phyloP scores from a whole-genome alignment of 1,140 invertebrate species.

The Megathymus violae region DNA sequence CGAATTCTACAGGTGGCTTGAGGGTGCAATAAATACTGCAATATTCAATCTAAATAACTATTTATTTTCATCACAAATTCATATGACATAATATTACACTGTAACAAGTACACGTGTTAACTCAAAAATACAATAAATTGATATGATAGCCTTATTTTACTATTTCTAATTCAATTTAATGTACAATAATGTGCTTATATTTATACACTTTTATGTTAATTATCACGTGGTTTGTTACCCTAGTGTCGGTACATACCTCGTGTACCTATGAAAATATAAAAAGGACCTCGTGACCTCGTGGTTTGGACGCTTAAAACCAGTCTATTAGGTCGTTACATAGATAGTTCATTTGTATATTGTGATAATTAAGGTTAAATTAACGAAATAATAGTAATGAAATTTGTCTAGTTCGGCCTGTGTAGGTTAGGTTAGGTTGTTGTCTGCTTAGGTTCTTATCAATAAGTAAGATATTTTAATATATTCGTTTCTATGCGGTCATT shows the following conservation, averaged over 20 bases:
- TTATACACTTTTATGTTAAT: constrained; percentile 59
- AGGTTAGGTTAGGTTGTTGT: too few relatives aligned
- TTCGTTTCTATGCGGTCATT: too few relatives aligned
- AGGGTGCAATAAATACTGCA: neutral
- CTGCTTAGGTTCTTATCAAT: too few relatives aligned
- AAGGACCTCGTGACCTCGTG: neutral
- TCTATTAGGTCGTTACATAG: neutral
- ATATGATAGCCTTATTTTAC: constrained; percentile 54
- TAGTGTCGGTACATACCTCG: constrained; percentile 38
- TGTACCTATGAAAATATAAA: constrained; percentile 14
- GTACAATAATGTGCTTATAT: constrained; percentile 60
- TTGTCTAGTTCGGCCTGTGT: too few relatives aligned
- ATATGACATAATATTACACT: constrained; percentile 58
- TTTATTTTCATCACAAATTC: constrained; percentile 77
- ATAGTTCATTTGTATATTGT: neutral
- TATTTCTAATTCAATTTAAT: constrained; percentile 57
- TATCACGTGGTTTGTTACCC: constrained; percentile 71
- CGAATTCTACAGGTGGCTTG: too few relatives aligned
- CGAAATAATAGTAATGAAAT: too few relatives aligned
- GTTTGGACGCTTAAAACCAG: too few relatives aligned
- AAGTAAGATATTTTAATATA: too few relatives aligned
- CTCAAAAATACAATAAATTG: constrained; percentile 57
- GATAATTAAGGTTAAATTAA: neutral
- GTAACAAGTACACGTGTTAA: constrained; percentile 55
- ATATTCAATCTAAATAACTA: constrained; percentile 57